Conservation (phyloP, 2,797 vertebrate genomes). For the Balearica regulorum region DNA sequence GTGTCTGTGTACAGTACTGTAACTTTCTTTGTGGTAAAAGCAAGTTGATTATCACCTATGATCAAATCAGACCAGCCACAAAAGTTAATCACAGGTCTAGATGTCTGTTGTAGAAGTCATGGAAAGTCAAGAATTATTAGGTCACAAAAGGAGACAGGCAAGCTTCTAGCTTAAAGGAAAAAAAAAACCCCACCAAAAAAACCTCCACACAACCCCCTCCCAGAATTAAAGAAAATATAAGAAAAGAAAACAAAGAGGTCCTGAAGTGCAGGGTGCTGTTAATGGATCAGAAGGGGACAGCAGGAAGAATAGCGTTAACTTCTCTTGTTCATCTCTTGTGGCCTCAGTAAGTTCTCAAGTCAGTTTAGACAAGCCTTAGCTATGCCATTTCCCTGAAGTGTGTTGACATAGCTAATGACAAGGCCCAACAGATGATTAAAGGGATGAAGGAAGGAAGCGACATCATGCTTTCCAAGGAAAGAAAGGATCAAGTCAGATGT, state of each 20-base stretch:
- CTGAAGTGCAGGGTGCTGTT: neutral
- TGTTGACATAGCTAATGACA: neutral
- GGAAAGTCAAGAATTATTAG: neutral
- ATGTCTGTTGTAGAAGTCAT: neutral
- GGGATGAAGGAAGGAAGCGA: neutral
- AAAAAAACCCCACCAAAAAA: too few species aligned
- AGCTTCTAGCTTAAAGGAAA: neutral
- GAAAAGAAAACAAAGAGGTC: neutral
- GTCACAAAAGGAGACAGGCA: neutral
- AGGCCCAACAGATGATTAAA: neutral
- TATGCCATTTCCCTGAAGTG: neutral
- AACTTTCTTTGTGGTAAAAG: neutral
- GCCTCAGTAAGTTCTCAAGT: neutral
- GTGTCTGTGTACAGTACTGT: neutral
- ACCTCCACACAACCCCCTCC: accelerated
- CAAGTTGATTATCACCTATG: neutral
- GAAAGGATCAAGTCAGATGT: neutral
- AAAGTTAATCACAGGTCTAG: neutral
- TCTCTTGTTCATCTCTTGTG: neutral
- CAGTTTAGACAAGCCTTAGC: neutral
- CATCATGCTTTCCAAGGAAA: neutral
- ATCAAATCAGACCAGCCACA: neutral
- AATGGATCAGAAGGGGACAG: neutral
- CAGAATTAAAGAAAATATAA: neutral
- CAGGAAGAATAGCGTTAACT: neutral